phyloP scores from a whole-genome alignment of 2,797 vertebrate genomes.

The Acrocephalus scirpaceus region DNA sequence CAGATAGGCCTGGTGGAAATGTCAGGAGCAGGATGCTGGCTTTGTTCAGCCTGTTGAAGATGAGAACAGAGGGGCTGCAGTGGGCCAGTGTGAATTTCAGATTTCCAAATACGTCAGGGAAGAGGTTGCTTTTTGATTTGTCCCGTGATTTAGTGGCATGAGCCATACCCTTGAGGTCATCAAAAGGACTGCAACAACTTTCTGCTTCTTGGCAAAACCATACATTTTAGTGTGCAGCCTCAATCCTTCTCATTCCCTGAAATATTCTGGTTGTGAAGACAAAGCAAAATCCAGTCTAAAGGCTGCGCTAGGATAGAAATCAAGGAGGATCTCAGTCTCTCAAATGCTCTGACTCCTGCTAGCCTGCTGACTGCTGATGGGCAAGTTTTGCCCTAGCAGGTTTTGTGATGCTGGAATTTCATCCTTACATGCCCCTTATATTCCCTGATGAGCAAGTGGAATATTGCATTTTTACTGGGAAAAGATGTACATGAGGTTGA shows the following conservation, averaged over 20 bases:
- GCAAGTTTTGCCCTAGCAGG: not conserved
- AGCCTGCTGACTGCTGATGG: not conserved
- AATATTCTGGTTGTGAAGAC: not conserved
- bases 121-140: not conserved
- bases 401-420: not conserved
- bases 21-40: not conserved
- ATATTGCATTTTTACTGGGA: not conserved
- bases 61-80: not conserved
- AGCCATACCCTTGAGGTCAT: not conserved
- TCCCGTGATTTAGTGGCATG: not conserved
- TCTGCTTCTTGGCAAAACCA: not conserved
- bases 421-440: not conserved
- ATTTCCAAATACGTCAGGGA: not conserved
- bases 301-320: not conserved
- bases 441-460: not conserved
- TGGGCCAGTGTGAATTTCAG: not conserved
- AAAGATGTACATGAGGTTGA: not conserved
- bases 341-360: not conserved
- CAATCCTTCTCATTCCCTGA: not conserved
- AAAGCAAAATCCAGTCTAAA: not conserved
- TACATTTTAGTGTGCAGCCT: not conserved
- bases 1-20: not conserved
- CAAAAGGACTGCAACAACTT: not conserved
- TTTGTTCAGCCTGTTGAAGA: not conserved
- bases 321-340: not conserved